Conservation (phyloP, 2,888 invertebrate genomes). For the Linyphia triangularis region DNA sequence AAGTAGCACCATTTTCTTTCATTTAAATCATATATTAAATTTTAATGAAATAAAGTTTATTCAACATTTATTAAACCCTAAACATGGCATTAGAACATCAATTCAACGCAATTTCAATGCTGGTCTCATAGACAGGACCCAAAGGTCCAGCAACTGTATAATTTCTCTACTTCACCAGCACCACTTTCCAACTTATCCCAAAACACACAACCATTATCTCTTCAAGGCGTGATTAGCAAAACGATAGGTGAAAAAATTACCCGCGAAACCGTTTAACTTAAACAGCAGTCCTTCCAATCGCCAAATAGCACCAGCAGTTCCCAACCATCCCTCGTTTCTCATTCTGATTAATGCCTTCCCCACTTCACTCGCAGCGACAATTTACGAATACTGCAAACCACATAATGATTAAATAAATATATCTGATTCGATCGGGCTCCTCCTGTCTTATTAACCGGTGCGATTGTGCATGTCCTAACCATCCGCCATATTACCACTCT, state of each 20-base stretch:
- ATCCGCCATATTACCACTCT: neutral
- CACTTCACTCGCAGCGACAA: slow-evolving; percentile 15
- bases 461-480: slow-evolving; percentile 17
- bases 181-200: too few species aligned
- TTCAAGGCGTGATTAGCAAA: neutral
- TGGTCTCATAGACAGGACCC: too few species aligned
- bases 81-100: too few species aligned
- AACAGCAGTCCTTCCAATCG: neutral
- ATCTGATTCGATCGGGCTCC: slow-evolving; percentile 50
- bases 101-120: too few species aligned
- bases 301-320: neutral
- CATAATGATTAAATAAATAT: slow-evolving; percentile 48
- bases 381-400: slow-evolving; percentile 26
- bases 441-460: slow-evolving; percentile 52
- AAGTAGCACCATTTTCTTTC: too few species aligned
- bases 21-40: too few species aligned
- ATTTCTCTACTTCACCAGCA: too few species aligned
- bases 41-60: too few species aligned
- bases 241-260: slow-evolving; percentile 1
- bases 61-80: too few species aligned
- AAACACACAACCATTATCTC: neutral
- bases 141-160: too few species aligned
- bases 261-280: neutral
- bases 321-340: slow-evolving; percentile 19
- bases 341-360: slow-evolving; percentile 45